A percentile compares a stretch with the other conserved stretches of the same genome.
Conservation (phyloP, 2,113 vertebrate genomes). For the Ceyx margarethae region DNA sequence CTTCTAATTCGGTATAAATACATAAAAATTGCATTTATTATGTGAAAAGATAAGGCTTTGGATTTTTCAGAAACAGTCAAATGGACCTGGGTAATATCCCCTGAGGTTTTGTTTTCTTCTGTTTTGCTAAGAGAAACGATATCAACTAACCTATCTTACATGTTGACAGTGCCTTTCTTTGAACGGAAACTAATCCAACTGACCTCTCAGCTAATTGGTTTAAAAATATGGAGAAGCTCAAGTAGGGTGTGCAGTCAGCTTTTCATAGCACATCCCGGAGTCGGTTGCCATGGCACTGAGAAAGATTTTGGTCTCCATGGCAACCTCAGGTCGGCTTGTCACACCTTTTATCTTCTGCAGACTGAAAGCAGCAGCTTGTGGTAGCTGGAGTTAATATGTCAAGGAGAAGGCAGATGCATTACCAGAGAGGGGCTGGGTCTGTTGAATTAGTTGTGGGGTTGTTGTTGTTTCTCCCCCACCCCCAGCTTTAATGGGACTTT, state of each 20-base stretch:
- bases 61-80: background rate
- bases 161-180: slow-evolving; percentile 16
- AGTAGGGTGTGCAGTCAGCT: slow-evolving; percentile 66
- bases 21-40: background rate
- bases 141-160: background rate
- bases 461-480: background rate
- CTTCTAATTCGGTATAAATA: background rate
- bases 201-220: slow-evolving; percentile 72
- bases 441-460: background rate
- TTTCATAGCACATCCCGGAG: slow-evolving; percentile 71
- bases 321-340: slow-evolving; percentile 74
- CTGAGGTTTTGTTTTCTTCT: background rate
- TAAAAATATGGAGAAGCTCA: slow-evolving; percentile 73
- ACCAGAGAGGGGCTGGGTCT: background rate
- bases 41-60: background rate
- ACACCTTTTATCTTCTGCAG: slow-evolving; percentile 63
- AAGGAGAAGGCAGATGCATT: background rate
- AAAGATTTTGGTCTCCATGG: slow-evolving; percentile 84
- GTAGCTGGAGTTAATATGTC: slow-evolving; percentile 35
- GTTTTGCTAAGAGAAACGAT: background rate
- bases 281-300: slow-evolving; percentile 84
- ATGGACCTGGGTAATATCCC: background rate
- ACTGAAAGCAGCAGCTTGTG: slow-evolving; percentile 26
- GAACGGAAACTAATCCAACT: slow-evolving; percentile 44
- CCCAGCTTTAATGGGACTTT: background rate